These are phyloP conservation scores for Hypsibius dujardini DNA, from an alignment of 1,140 invertebrate species.

Conservation along the genomic window DNA sequence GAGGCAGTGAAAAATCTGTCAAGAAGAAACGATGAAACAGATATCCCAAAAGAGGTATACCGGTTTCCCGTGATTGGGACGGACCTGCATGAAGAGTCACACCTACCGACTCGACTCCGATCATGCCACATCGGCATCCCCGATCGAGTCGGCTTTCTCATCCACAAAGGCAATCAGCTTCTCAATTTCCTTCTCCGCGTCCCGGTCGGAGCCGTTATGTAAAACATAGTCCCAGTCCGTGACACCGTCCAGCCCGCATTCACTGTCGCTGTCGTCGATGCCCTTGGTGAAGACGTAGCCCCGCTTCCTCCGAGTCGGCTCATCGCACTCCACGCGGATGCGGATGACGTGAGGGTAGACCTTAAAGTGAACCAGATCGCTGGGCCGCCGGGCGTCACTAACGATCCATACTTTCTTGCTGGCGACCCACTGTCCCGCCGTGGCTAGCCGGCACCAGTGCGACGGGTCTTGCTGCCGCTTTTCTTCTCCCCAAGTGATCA, in stretches of 20 bases:
- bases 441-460: conserved; percentile 65
- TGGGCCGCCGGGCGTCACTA: conserved; percentile 67
- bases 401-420: conserved; percentile 53
- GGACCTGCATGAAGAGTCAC: no score
- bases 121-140: conserved; percentile 11
- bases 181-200: not conserved
- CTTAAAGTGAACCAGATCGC: conserved; percentile 65
- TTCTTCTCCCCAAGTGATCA: conserved; percentile 80
- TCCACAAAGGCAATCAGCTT: conserved; percentile 7
- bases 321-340: conserved; percentile 30
- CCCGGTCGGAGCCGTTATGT: conserved; percentile 28
- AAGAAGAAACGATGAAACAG: no score
- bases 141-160: conserved; percentile 6
- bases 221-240: conserved; percentile 36
- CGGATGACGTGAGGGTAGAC: conserved; percentile 25
- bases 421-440: conserved; percentile 42
- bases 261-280: conserved; percentile 42
- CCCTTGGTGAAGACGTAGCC: conserved; percentile 35
- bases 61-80: no score
- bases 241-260: conserved; percentile 40
- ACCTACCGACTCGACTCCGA: no score
- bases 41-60: no score
- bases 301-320: conserved; percentile 28
- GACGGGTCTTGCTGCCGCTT: conserved; percentile 55
- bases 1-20: no score